These are phyloP conservation scores for Sinocyclocheilus maitianheensis DNA, from an alignment of 2,113 vertebrate species.

Conservation along the genomic window DNA sequence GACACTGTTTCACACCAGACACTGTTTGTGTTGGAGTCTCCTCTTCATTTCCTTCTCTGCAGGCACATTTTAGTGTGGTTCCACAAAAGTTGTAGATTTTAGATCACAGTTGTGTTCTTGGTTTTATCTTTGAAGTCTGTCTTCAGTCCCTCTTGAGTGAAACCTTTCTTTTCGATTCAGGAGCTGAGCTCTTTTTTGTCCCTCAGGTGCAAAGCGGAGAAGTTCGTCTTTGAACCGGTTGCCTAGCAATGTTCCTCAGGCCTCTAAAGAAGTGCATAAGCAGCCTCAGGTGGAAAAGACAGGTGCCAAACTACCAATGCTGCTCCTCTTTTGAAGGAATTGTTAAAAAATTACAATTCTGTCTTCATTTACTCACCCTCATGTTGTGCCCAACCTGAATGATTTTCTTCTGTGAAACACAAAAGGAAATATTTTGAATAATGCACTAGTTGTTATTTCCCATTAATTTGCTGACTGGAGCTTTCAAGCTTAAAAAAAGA, in stretches of 20 bases:
- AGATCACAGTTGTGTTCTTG: neutral
- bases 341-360: neutral
- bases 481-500: neutral
- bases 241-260: constrained; percentile 81
- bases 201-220: constrained; percentile 83
- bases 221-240: constrained; percentile 88
- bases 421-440: neutral
- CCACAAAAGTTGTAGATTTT: neutral
- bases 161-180: constrained; percentile 46
- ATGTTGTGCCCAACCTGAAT: neutral
- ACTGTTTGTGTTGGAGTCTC: constrained; percentile 40
- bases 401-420: neutral
- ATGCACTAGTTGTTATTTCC: neutral
- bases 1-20: constrained; percentile 41
- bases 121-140: constrained; percentile 18
- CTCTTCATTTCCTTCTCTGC: constrained; percentile 40
- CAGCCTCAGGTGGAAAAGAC: constrained; percentile 81
- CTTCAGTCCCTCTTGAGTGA: constrained; percentile 17
- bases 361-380: neutral
- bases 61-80: neutral
- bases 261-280: constrained; percentile 80
- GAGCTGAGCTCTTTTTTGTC: constrained; percentile 72
- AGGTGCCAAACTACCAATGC: constrained; percentile 74
- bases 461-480: neutral
- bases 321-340: neutral